Evolutionary conservation across 2,113 vertebrate genomes (phyloP).

Genomic region (Antennarius striatus): DNA sequence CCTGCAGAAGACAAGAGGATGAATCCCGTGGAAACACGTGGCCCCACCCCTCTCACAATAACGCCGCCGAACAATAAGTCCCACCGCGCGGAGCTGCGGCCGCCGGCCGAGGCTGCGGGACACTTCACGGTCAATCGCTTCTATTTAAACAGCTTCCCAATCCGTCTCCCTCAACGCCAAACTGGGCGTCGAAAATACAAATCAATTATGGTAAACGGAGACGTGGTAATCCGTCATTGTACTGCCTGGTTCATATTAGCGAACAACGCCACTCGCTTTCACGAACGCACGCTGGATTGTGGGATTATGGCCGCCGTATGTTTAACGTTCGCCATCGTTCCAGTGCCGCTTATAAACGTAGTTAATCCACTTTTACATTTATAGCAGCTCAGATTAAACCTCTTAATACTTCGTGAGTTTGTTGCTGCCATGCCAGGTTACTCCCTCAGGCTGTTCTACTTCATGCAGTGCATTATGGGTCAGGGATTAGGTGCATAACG

Average conservation of each 20-base stretch:
- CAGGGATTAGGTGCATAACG: too few species aligned
- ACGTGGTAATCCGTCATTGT: conserved; percentile 30
- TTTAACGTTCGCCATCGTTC: too few species aligned
- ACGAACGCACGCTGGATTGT: conserved; percentile 25
- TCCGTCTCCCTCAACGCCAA: conserved; percentile 51
- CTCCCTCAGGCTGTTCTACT: too few species aligned
- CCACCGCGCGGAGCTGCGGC: too few species aligned
- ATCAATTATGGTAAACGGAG: conserved; percentile 54
- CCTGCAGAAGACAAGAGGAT: conserved; percentile 12
- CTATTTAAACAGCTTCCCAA: conserved; percentile 58
- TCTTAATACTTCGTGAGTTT: too few species aligned
- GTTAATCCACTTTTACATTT: too few species aligned
- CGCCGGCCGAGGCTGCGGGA: neutral
- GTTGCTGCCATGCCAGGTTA: too few species aligned
- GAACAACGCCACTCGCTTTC: conserved; percentile 39
- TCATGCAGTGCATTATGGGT: too few species aligned
- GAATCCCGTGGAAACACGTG: conserved; percentile 22
- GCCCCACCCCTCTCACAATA: conserved; percentile 23
- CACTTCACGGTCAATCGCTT: conserved; percentile 45
- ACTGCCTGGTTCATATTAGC: conserved; percentile 20
- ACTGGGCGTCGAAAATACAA: conserved; percentile 45
- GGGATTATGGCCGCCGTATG: neutral
- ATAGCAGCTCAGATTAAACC: too few species aligned
- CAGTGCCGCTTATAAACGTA: too few species aligned
- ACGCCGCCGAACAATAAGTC: conserved; percentile 38